Percentiles rank a stretch among this genome's conserved stretches.
Evolutionary conservation across 2,888 invertebrate genomes (phyloP).

Genomic region (Epinotia bilunana): DNA sequence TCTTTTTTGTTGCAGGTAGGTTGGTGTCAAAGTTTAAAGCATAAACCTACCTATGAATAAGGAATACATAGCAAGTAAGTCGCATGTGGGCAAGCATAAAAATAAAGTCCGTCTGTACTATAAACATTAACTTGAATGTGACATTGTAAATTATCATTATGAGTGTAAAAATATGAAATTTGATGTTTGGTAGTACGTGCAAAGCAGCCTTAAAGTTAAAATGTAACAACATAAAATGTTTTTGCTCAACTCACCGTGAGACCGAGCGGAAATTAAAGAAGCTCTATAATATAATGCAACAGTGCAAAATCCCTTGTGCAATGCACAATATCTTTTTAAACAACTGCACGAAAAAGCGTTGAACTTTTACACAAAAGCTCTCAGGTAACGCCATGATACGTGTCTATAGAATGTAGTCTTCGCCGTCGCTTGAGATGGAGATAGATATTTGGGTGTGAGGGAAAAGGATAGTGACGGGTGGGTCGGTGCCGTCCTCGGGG

Average conservation of each 20-base stretch:
- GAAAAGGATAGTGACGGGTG: slow-evolving; percentile 74
- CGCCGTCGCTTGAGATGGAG: slow-evolving; percentile 69
- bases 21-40: slow-evolving; percentile 11
- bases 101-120: background rate
- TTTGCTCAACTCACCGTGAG: slow-evolving; percentile 53
- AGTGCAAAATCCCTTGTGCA: slow-evolving; percentile 63
- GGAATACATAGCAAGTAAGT: slow-evolving; percentile 1
- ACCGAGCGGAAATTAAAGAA: slow-evolving; percentile 52
- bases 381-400: slow-evolving; percentile 80
- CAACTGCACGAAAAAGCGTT: slow-evolving; percentile 79
- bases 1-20: slow-evolving; percentile 54
- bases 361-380: slow-evolving; percentile 83
- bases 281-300: slow-evolving; percentile 55
- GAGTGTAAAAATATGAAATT: slow-evolving; percentile 8
- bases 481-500: slow-evolving; percentile 74
- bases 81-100: background rate
- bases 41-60: background rate
- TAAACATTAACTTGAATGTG: background rate
- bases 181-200: background rate
- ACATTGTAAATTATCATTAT: background rate
- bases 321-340: slow-evolving; percentile 72
- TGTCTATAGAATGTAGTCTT: slow-evolving; percentile 79
- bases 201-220: slow-evolving; percentile 21
- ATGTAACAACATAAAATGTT: slow-evolving; percentile 22
- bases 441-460: slow-evolving; percentile 60